Evolutionary conservation across 1,140 invertebrate genomes (phyloP).

Genomic region (Drosophila eugracilis): DNA sequence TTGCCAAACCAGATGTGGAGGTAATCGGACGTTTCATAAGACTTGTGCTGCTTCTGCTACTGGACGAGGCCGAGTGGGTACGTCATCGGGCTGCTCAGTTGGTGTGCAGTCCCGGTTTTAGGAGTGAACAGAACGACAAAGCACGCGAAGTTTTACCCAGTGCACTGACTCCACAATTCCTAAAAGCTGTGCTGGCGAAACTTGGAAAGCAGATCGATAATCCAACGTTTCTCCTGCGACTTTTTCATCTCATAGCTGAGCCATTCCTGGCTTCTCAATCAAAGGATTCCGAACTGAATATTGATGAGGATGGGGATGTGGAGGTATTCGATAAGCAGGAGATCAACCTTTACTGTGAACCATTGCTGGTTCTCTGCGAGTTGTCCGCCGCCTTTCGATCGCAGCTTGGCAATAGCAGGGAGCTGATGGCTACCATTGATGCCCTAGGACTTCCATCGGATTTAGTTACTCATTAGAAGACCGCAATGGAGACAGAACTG

Average conservation of each 20-base stretch:
- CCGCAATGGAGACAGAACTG: neutral
- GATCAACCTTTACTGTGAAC: conserved; percentile 71
- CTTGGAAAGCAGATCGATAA: conserved; percentile 13
- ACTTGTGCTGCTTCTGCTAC: conserved; percentile 63
- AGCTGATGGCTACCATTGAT: conserved; percentile 8
- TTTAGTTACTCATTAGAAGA: neutral
- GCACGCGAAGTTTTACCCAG: conserved; percentile 61
- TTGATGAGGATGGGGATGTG: neutral
- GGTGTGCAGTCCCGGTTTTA: conserved; percentile 22
- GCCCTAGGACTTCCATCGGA: neutral
- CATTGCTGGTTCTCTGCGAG: conserved; percentile 32
- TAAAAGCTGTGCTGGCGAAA: conserved; percentile 18
- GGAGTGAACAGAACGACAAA: neutral
- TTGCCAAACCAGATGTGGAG: conserved; percentile 8
- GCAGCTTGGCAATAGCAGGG: neutral
- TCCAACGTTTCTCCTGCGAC: conserved; percentile 36
- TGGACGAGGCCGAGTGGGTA: conserved; percentile 72
- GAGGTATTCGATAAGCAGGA: conserved; percentile 79
- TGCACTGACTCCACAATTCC: conserved; percentile 37
- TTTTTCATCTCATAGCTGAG: conserved; percentile 59
- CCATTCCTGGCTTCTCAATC: conserved; percentile 19
- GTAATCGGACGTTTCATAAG: conserved; percentile 49
- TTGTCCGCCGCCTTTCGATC: neutral
- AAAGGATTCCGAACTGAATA: neutral
- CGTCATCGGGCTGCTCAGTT: conserved; percentile 55